Percentiles rank a stretch among this genome's conserved stretches.
Conservation (phyloP, 2,797 vertebrate genomes). For the Oreochromis mossambicus region DNA sequence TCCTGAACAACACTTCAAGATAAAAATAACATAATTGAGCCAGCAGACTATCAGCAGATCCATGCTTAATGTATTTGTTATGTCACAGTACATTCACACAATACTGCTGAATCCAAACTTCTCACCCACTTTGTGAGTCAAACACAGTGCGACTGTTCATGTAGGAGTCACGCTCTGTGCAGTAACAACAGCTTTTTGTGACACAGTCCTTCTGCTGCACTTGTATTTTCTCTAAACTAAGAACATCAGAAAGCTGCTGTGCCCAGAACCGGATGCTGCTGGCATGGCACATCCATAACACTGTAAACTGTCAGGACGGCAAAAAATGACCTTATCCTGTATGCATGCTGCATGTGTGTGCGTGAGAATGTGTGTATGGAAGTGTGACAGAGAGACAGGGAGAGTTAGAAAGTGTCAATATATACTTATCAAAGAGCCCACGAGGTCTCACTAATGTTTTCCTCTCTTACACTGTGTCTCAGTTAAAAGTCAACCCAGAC, state of each 20-base stretch:
- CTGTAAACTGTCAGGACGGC: conserved; percentile 28
- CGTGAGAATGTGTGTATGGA: not conserved
- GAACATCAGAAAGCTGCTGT: conserved; percentile 26
- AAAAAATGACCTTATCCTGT: conserved; percentile 12
- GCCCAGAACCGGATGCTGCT: conserved; percentile 10
- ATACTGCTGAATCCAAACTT: not conserved
- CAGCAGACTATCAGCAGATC: not conserved
- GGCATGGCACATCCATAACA: conserved; percentile 29
- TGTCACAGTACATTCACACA: not conserved
- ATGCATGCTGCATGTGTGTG: conserved; percentile 5
- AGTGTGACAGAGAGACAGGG: not conserved
- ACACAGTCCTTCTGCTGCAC: not conserved
- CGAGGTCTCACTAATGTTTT: conserved; percentile 12
- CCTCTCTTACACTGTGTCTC: not conserved
- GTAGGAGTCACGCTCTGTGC: not conserved
- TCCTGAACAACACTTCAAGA: conserved; percentile 5
- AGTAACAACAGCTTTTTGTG: not conserved
- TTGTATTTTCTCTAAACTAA: conserved; percentile 23
- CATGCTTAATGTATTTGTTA: not conserved
- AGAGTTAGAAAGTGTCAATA: conserved; percentile 40
- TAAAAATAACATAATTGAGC: conserved; percentile 3
- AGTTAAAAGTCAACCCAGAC: not conserved
- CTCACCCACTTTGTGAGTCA: not conserved
- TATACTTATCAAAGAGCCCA: conserved; percentile 55
- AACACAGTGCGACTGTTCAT: not conserved